phyloP scores from a whole-genome alignment of 1,140 invertebrate species.

The Artemia franciscana region DNA sequence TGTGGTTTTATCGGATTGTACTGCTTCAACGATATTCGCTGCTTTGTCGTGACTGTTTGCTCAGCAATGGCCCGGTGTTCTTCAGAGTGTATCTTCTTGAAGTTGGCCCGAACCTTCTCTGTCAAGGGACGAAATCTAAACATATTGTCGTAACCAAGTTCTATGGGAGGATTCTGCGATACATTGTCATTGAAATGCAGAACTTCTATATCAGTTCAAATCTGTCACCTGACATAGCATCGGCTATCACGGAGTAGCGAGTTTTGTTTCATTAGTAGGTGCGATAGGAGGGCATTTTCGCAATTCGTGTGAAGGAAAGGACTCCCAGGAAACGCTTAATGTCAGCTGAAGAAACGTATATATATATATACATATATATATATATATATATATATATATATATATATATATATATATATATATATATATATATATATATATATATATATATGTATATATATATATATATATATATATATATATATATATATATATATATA shows the following conservation, averaged over 20 bases:
- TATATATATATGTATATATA: too few relatives aligned
- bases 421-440: too few relatives aligned
- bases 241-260: background rate
- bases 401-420: too few relatives aligned
- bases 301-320: background rate
- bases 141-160: background rate
- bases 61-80: background rate
- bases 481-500: too few relatives aligned
- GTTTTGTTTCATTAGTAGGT: background rate
- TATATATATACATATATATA: too few relatives aligned
- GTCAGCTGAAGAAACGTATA: background rate
- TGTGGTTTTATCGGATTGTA: background rate
- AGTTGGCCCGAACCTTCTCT: background rate
- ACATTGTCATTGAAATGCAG: conserved; percentile 1
- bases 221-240: background rate
- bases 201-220: conserved; percentile 1
- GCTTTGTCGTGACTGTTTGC: background rate
- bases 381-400: too few relatives aligned
- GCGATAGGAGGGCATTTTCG: background rate
- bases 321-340: background rate
- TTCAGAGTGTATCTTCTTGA: background rate
- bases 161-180: background rate
- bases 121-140: background rate
- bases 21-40: background rate
- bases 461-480: too few relatives aligned